These are phyloP conservation scores for Malurus melanocephalus DNA, from an alignment of 2,113 vertebrate genomes.

Conservation along the genomic window DNA sequence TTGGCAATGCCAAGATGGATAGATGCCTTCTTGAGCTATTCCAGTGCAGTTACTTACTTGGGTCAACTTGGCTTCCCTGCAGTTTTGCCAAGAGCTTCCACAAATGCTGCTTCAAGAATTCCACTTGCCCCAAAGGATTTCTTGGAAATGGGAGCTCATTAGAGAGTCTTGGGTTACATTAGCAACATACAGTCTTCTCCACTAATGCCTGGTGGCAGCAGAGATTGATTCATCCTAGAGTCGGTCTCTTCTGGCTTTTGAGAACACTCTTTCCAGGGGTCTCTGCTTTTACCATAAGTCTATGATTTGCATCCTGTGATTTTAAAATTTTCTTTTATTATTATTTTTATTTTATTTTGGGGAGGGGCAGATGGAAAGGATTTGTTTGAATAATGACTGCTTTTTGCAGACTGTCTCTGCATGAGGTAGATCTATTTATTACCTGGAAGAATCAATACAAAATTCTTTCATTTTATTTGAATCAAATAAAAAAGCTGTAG, in stretches of 20 bases:
- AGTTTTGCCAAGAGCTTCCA: not conserved
- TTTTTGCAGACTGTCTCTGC: not conserved
- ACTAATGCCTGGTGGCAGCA: conserved; percentile 19
- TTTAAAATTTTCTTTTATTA: not conserved
- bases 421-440: not conserved
- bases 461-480: not conserved
- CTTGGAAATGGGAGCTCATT: conserved; percentile 13
- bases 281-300: not conserved
- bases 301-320: not conserved
- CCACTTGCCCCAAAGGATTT: conserved; percentile 2
- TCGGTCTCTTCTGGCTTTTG: not conserved
- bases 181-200: conserved; percentile 13
- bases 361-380: not conserved
- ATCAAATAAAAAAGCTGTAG: not conserved
- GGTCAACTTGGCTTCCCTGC: not conserved
- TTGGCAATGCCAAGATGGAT: not conserved
- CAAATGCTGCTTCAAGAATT: not conserved
- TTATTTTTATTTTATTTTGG: not conserved
- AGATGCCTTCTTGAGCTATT: not conserved
- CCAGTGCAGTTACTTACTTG: not conserved
- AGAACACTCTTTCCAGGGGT: not conserved
- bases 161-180: conserved; percentile 8
- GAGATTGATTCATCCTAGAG: conserved; percentile 20
- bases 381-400: not conserved
- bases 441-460: not conserved